Conservation (phyloP, 2,113 vertebrate genomes). For the Fregetta grallaria region DNA sequence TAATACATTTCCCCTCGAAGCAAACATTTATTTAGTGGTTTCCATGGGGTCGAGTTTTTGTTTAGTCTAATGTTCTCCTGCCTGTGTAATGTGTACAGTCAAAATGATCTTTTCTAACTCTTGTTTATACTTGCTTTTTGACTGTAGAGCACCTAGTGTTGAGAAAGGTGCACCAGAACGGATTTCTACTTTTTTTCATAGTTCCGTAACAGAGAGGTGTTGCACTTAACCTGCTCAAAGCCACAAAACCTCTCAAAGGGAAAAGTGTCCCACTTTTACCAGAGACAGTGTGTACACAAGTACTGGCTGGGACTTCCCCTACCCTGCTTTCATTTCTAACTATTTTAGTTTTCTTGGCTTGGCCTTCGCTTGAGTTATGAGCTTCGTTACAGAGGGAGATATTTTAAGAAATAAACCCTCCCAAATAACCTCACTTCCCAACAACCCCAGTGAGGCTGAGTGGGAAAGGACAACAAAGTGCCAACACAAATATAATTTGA, state of each 20-base stretch:
- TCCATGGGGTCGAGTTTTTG: not conserved
- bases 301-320: not conserved
- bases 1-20: not conserved
- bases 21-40: not conserved
- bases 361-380: not conserved
- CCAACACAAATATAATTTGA: not conserved
- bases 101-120: not conserved
- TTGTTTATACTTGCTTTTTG: not conserved
- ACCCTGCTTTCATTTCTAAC: not conserved
- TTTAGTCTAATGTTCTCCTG: not conserved
- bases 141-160: not conserved
- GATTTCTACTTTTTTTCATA: not conserved
- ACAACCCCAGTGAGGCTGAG: not conserved
- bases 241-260: not conserved
- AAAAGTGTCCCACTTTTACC: not conserved
- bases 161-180: not conserved
- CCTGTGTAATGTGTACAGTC: not conserved
- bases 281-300: not conserved
- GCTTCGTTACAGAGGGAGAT: not conserved
- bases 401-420: not conserved
- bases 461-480: not conserved
- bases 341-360: not conserved
- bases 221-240: not conserved
- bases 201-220: not conserved
- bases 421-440: not conserved